phyloP scores from a whole-genome alignment of 2,797 vertebrate species.

The Miichthys miiuy region DNA sequence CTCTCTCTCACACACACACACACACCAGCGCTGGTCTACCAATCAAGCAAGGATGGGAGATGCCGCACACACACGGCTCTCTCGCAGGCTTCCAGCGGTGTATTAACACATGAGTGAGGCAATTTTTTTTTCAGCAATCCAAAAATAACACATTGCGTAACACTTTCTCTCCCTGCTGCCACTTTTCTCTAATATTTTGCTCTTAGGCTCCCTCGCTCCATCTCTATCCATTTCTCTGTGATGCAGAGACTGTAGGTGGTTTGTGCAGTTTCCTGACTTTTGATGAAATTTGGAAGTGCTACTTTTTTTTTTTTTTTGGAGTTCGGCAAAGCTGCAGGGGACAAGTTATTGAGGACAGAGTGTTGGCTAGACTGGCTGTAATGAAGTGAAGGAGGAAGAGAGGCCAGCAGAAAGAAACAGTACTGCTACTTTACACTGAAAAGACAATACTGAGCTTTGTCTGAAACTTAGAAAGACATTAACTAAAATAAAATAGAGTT shows the following conservation, averaged over 20 bases:
- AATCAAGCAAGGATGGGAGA: slow-evolving; percentile 46
- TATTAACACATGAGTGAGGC: slow-evolving; percentile 55
- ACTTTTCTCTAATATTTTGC: slow-evolving; percentile 19
- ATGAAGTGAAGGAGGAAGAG: not conserved
- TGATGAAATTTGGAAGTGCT: slow-evolving; percentile 26
- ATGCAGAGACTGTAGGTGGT: not conserved
- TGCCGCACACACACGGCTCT: slow-evolving; percentile 32
- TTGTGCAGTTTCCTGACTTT: slow-evolving; percentile 22
- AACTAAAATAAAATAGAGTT: slow-evolving; percentile 1
- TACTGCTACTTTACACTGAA: not conserved
- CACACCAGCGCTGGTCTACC: slow-evolving; percentile 6
- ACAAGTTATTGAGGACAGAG: slow-evolving; percentile 29
- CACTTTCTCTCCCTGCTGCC: slow-evolving; percentile 28
- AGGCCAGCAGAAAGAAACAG: not conserved
- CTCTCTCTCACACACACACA: slow-evolving; percentile 9
- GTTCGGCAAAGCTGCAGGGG: slow-evolving; percentile 16
- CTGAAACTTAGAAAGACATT: slow-evolving; percentile 1
- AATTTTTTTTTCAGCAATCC: slow-evolving; percentile 32
- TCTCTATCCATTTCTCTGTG: slow-evolving; percentile 11
- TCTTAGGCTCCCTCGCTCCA: slow-evolving; percentile 17
- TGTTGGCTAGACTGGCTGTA: slow-evolving; percentile 9
- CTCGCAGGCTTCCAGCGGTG: slow-evolving; percentile 41
- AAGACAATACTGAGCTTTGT: not conserved
- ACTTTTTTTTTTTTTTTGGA: slow-evolving; percentile 10
- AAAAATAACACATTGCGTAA: slow-evolving; percentile 67